Evolutionary conservation across 1,140 invertebrate species (phyloP).

Genomic region (Ladona fulva): DNA sequence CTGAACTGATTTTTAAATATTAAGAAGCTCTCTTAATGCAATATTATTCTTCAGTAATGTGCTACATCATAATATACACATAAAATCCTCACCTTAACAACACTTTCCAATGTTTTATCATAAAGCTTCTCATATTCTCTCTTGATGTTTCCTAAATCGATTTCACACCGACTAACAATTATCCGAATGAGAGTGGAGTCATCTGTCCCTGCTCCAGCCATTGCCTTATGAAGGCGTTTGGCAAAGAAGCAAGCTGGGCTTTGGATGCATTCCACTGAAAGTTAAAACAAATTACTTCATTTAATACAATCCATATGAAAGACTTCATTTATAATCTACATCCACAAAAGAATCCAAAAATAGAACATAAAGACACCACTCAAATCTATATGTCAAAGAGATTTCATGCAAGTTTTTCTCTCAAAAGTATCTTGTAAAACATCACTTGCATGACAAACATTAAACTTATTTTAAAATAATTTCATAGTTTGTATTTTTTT

Average conservation of each 20-base stretch:
- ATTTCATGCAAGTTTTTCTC: too few species aligned
- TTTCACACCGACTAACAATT: slow-evolving; percentile 60
- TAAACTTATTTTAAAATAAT: too few species aligned
- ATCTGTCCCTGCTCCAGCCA: slow-evolving; percentile 62
- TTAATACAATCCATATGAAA: neutral
- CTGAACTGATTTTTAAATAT: too few species aligned
- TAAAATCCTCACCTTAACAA: slow-evolving; percentile 47
- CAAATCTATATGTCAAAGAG: too few species aligned
- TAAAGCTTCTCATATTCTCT: slow-evolving; percentile 56
- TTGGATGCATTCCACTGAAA: slow-evolving; percentile 58
- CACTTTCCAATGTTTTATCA: slow-evolving; percentile 56
- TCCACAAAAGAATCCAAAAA: neutral
- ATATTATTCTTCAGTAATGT: too few species aligned
- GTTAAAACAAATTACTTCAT: slow-evolving; percentile 9
- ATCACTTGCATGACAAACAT: too few species aligned
- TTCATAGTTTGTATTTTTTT: too few species aligned
- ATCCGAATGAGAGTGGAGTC: slow-evolving; percentile 62
- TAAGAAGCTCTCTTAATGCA: too few species aligned
- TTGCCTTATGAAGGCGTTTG: slow-evolving; percentile 55
- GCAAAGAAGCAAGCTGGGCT: slow-evolving; percentile 63
- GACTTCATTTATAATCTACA: neutral
- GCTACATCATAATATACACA: too few species aligned
- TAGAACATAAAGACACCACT: too few species aligned
- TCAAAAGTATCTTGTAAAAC: too few species aligned
- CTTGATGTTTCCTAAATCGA: slow-evolving; percentile 61